Base-by-base conservation (phyloP, 2,888 invertebrate genomes). In the Volucella zonaria region DNA sequence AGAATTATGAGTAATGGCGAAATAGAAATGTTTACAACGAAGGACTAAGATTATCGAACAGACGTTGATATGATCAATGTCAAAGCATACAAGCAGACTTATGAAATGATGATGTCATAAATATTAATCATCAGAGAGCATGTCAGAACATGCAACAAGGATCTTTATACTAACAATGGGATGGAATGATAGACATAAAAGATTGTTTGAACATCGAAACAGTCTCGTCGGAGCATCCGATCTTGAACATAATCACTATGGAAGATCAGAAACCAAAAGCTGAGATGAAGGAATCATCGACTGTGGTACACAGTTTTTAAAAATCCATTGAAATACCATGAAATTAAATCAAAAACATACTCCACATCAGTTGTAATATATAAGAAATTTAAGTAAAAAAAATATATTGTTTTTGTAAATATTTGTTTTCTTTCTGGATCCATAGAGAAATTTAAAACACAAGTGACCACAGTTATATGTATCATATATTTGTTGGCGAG, bases 401-500 rank as follows among this genome's bases (percentile, higher is more conserved):
- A n/a, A 14, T 9, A 15, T 51, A 4, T 51, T 4, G 8, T 15
- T n/a, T 51, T 4, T 40, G 40, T 40, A 1, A 42, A 42, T n/a
- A n/a, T n/a, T n/a, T n/a, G n/a, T n/a, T n/a, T n/a, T 59, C 4
- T 42, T 23, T 23, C 1, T 23, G 23, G 23, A 74, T 88, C 87
- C 6, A 89, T 54, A 54, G 2, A 89, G 38, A 87, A 66, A 12
- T 61, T 88, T 59, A 77, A 88, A 73, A 85, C 89, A 89, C 12
- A 89, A 86, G 83, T 89, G n/a, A n/a, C n/a, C n/a, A n/a, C n/a
- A n/a, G n/a, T n/a, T n/a, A n/a, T n/a, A n/a, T n/a, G n/a, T n/a
- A 89, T 15, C 89, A 83, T 83, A 89, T 14, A 87, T 62, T 86
- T 90, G 89, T 85, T 87, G 85, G 70, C 79, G 67, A 49, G 79